Conservation (phyloP, 2,888 invertebrate genomes). For the Elgonia sp. region DNA sequence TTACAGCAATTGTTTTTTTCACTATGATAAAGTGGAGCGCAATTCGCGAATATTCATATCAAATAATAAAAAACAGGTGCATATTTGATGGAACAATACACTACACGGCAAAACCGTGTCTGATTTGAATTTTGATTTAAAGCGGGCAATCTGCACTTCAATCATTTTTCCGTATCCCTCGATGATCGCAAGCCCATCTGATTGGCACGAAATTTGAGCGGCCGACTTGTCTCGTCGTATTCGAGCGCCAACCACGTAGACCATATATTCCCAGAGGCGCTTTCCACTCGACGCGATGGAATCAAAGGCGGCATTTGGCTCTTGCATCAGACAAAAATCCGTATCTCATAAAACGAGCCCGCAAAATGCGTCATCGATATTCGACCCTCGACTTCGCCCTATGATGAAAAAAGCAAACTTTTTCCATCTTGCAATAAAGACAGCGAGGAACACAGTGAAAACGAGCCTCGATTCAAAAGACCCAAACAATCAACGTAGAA, state of each 20-base stretch:
- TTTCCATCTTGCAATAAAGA: constrained; percentile 70
- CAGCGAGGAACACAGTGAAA: constrained; percentile 17
- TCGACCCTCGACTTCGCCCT: constrained; percentile 65
- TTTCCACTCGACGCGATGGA: constrained; percentile 60
- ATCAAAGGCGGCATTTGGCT: constrained; percentile 70
- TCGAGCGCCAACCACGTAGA: constrained; percentile 57
- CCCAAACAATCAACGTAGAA: constrained; percentile 59
- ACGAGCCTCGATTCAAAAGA: constrained; percentile 57
- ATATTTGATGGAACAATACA: constrained; percentile 45
- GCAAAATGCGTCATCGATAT: constrained; percentile 72
- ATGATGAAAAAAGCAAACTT: constrained; percentile 60
- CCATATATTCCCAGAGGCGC: constrained; percentile 64
- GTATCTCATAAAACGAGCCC: constrained; percentile 67
- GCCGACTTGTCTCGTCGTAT: constrained; percentile 58
- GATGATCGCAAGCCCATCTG: constrained; percentile 64
- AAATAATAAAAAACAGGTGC: constrained; percentile 53
- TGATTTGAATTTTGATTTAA: constrained; percentile 71
- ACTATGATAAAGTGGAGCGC: neutral
- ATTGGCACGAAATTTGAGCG: constrained; percentile 68
- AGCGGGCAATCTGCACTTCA: constrained; percentile 60
- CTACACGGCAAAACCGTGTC: constrained; percentile 27
- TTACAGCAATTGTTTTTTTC: too few species aligned
- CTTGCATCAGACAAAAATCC: constrained; percentile 65
- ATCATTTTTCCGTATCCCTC: constrained; percentile 62
- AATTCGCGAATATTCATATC: constrained; percentile 41